Evolutionary conservation across 2,797 vertebrate genomes (phyloP).

Genomic region (Falco columbarius): DNA sequence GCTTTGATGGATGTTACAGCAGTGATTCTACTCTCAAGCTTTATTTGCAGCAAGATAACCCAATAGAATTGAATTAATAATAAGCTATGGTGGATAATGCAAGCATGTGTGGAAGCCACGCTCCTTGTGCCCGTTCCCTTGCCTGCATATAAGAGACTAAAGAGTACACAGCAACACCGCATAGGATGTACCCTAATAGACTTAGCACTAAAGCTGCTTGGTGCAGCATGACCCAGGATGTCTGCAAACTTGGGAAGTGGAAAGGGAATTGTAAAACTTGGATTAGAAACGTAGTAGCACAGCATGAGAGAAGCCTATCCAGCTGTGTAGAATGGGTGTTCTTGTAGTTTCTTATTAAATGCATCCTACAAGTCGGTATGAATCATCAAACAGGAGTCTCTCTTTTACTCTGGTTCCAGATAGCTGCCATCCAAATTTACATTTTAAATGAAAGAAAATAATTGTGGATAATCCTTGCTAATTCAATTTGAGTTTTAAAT

Average conservation of each 20-base stretch:
- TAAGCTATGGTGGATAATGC: neutral
- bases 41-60: neutral
- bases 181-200: neutral
- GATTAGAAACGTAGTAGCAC: neutral
- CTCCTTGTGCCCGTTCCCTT: neutral
- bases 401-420: conserved; percentile 2
- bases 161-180: accelerated
- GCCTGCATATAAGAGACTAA: accelerated
- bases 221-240: neutral
- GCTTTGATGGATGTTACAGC: neutral
- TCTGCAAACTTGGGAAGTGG: neutral
- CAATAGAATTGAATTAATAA: neutral
- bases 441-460: conserved; percentile 34
- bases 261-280: neutral
- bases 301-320: neutral
- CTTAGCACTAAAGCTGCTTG: neutral
- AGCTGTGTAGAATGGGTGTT: neutral
- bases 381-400: conserved; percentile 30
- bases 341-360: neutral
- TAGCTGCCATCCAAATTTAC: conserved; percentile 51
- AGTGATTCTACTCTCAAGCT: neutral
- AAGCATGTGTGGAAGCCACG: neutral
- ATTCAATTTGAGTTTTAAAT: conserved; percentile 12
- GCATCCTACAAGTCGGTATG: neutral
- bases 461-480: conserved; percentile 1